Conservation (phyloP, 2,888 invertebrate genomes). For the Diplolepis rosae region DNA sequence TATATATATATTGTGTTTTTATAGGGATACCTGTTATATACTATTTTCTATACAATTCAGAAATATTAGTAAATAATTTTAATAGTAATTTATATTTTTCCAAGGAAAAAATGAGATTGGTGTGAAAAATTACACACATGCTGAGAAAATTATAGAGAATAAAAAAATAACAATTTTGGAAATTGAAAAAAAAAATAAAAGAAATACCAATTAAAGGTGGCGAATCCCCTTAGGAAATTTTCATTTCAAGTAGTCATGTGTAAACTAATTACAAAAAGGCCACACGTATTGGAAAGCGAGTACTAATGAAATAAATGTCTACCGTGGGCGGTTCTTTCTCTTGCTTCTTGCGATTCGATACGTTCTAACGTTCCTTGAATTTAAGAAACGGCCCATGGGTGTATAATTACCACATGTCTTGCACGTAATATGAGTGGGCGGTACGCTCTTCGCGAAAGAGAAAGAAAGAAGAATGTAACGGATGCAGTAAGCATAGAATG, state of each 20-base stretch:
- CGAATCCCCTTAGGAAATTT: too few species aligned
- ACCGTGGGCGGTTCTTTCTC: slow-evolving; percentile 29
- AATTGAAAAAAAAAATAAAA: too few species aligned
- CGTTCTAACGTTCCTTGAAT: slow-evolving; percentile 34
- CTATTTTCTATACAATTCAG: too few species aligned
- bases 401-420: slow-evolving; percentile 22
- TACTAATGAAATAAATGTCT: slow-evolving; percentile 54
- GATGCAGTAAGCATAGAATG: not conserved
- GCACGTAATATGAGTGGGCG: slow-evolving; percentile 20
- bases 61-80: too few species aligned
- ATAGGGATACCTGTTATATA: too few species aligned
- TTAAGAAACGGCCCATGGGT: slow-evolving; percentile 21
- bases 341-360: slow-evolving; percentile 32
- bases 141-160: too few species aligned
- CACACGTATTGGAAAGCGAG: slow-evolving; percentile 40
- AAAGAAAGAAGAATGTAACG: slow-evolving; percentile 4
- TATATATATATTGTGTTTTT: too few species aligned
- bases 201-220: too few species aligned
- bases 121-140: too few species aligned
- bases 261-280: slow-evolving; percentile 68
- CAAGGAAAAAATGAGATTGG: too few species aligned
- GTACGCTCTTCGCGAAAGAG: not conserved
- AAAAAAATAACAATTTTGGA: too few species aligned
- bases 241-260: slow-evolving; percentile 51
- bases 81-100: too few species aligned